Evolutionary conservation across 2,888 invertebrate genomes (phyloP).

Genomic region (Aphidius colemani): DNA sequence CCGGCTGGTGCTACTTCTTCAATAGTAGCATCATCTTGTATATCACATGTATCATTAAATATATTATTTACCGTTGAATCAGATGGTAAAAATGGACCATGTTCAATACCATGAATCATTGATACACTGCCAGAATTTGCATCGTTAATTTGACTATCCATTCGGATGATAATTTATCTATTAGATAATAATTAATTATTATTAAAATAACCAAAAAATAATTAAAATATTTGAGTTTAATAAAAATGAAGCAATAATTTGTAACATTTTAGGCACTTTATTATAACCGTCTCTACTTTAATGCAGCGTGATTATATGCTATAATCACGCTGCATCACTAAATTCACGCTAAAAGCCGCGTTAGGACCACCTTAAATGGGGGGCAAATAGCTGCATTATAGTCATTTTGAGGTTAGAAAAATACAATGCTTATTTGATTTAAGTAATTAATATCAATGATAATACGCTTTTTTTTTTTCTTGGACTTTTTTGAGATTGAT

Average conservation of each 20-base stretch:
- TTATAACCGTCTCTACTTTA: no score
- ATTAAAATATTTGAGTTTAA: background rate
- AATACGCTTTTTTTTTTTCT: no score
- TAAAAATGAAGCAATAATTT: background rate
- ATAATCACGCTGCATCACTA: no score
- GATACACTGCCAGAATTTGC: slow-evolving; percentile 51
- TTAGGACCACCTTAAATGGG: no score
- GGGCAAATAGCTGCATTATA: no score
- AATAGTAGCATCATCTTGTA: slow-evolving; percentile 53
- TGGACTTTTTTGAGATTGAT: no score
- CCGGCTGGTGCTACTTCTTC: slow-evolving; percentile 57
- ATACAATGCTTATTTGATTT: no score
- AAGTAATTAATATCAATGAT: no score
- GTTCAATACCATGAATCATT: slow-evolving; percentile 52
- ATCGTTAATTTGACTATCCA: slow-evolving; percentile 52
- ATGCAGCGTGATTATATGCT: no score
- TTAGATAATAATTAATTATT: slow-evolving; percentile 2
- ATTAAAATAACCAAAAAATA: background rate
- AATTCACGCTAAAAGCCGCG: no score
- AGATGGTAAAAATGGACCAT: slow-evolving; percentile 56
- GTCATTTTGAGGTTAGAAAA: no score
- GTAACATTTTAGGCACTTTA: background rate
- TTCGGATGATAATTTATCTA: slow-evolving; percentile 48
- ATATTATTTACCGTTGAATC: slow-evolving; percentile 52
- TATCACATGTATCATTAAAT: slow-evolving; percentile 53